Evolutionary conservation across 2,797 vertebrate genomes (phyloP).

Genomic region (Rachycentron canadum): DNA sequence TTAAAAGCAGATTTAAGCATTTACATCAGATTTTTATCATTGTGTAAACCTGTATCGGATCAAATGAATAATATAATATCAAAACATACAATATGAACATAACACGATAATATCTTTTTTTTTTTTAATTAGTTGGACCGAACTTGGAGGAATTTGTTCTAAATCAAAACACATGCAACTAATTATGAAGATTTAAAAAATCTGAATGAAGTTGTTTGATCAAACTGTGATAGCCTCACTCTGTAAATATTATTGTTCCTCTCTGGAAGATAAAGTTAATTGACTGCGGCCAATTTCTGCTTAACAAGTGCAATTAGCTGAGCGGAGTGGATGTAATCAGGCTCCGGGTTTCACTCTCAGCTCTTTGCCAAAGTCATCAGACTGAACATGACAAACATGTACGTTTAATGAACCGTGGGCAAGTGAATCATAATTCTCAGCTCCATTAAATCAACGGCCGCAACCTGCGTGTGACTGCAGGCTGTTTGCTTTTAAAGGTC

Average conservation of each 20-base stretch:
- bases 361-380: conserved; percentile 71
- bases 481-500: conserved; percentile 42
- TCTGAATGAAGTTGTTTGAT: conserved; percentile 39
- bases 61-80: neutral
- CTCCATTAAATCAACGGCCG: conserved; percentile 23
- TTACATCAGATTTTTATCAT: neutral
- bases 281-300: conserved; percentile 60
- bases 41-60: neutral
- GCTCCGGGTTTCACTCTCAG: conserved; percentile 38
- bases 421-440: conserved; percentile 37
- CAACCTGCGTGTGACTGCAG: conserved; percentile 31
- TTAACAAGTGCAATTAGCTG: conserved; percentile 74
- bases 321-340: conserved; percentile 48
- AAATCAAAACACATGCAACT: conserved; percentile 22
- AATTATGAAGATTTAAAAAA: conserved; percentile 14
- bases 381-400: conserved; percentile 70
- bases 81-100: neutral
- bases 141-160: neutral
- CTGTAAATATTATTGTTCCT: conserved; percentile 72
- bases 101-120: neutral
- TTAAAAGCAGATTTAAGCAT: fast-evolving
- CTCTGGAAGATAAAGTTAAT: conserved; percentile 58
- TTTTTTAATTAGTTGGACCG: neutral
- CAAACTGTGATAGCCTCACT: conserved; percentile 29
- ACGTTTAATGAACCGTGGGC: conserved; percentile 61